Percentiles rank a stretch among this genome's conserved stretches.
phyloP scores from a whole-genome alignment of 2,888 invertebrate genomes.

The Cotesia congregata region DNA sequence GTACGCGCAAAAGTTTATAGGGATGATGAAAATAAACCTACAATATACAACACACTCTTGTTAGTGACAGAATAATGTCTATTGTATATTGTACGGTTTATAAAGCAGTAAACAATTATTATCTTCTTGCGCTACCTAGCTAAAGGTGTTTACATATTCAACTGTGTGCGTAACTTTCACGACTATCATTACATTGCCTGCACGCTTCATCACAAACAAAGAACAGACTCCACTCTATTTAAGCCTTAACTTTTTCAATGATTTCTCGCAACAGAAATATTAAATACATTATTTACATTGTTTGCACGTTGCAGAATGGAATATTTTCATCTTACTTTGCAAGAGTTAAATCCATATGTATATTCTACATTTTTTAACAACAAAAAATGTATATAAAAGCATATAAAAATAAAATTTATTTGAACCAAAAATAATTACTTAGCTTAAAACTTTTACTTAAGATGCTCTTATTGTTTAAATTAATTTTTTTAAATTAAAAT shows the following conservation, averaged over 20 bases:
- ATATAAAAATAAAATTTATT: too few relatives aligned
- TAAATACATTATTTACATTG: too few relatives aligned
- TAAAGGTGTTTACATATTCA: not conserved
- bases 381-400: too few relatives aligned
- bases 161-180: not conserved
- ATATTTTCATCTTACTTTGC: too few relatives aligned
- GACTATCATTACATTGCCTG: not conserved
- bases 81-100: not conserved
- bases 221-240: not conserved
- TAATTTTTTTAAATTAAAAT: too few relatives aligned
- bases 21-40: slow-evolving; percentile 11
- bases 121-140: slow-evolving; percentile 11
- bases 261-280: not conserved
- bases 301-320: too few relatives aligned
- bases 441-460: too few relatives aligned
- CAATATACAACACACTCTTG: not conserved
- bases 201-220: not conserved
- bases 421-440: too few relatives aligned
- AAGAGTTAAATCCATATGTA: too few relatives aligned
- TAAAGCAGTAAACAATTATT: slow-evolving; percentile 15
- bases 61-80: slow-evolving; percentile 26
- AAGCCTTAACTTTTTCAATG: not conserved
- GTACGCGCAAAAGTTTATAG: not conserved
- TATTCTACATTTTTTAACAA: too few relatives aligned
- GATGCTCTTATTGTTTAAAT: too few relatives aligned